These are phyloP conservation scores for Talpa occidentalis DNA, from an alignment of 2,113 vertebrate genomes.

Conservation along the genomic window DNA sequence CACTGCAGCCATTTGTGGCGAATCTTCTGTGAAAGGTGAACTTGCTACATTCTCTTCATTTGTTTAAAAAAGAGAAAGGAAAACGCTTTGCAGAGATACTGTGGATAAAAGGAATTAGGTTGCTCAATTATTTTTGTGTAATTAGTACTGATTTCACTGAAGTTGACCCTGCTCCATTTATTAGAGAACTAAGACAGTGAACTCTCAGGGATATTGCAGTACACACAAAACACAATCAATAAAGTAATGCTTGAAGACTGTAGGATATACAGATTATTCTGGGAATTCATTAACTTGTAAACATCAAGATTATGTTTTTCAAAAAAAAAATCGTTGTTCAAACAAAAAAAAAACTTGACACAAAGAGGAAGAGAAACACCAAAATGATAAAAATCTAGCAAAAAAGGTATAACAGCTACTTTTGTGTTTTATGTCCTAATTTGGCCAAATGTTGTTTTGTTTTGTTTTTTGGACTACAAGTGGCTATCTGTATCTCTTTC, in stretches of 20 bases:
- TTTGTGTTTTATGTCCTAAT: neutral
- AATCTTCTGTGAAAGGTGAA: neutral
- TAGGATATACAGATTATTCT: neutral
- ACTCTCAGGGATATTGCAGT: neutral
- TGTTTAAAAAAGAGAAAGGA: neutral
- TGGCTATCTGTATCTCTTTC: neutral
- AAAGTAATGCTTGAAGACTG: neutral
- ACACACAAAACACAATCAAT: neutral
- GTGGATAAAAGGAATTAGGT: neutral
- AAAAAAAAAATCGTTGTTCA: neutral
- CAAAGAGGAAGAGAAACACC: neutral
- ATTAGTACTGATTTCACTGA: neutral
- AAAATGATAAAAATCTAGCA: neutral
- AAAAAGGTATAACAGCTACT: neutral
- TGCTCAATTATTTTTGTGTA: neutral
- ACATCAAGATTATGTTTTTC: neutral
- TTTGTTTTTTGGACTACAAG: neutral
- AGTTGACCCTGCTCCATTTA: neutral
- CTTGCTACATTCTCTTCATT: neutral
- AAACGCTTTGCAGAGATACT: neutral
- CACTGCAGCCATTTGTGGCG: neutral
- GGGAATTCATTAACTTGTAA: constrained; percentile 39
- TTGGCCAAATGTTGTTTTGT: neutral
- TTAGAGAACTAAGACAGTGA: neutral
- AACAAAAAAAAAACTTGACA: neutral